Base-by-base conservation (phyloP, 2,797 vertebrate genomes). In the Pseudopleuronectes americanus region DNA sequence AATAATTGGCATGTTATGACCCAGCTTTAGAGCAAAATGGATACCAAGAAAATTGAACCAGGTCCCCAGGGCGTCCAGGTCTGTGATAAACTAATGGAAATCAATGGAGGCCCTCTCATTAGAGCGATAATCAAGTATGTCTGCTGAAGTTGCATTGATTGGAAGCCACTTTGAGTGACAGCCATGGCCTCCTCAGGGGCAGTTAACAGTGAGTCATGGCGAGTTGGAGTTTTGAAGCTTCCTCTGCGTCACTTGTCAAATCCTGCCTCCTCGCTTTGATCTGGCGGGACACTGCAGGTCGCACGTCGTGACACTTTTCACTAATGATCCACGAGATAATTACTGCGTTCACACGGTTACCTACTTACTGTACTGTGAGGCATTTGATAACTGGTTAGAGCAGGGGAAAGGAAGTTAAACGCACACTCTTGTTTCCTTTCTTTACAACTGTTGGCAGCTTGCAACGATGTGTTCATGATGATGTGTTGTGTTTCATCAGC, bases 41-140 rank as follows among this genome's bases (percentile, higher is more conserved):
- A 89, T 84, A 84, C 74, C 76, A 79, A 45, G 72, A 74, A 89
- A 90, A 89, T 89, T 61, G 89, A 84, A 82, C 21, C 70, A 17
- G 51, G 31, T 83, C 83, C 58, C 81, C 2, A 21, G 62, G 75
- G 80, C 6, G 16, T 47, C 41, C 13, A 4, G 51, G 52, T 36
- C 79, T 31, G 62, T 79, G 81, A 87, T 84, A 84, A 85, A 85
- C 60, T 71, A 90, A 88, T 79, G 85, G 71, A 88, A 89, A 92
- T 92, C 87, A 87, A 90, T 91, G 53, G 13, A 24, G 60, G 63
- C 45, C 70, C 84, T 77, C 89, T 90, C 87, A 89, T 92, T 91
- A 92, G 76, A 85, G 83, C 41, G 6, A 93, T 93, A 89, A 90
- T 90, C 89, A 88, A 90, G 71, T 84, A 65, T 22, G 76, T 83